Conservation (phyloP, 2,888 invertebrate species). For the Sphaeridia pumilis region DNA sequence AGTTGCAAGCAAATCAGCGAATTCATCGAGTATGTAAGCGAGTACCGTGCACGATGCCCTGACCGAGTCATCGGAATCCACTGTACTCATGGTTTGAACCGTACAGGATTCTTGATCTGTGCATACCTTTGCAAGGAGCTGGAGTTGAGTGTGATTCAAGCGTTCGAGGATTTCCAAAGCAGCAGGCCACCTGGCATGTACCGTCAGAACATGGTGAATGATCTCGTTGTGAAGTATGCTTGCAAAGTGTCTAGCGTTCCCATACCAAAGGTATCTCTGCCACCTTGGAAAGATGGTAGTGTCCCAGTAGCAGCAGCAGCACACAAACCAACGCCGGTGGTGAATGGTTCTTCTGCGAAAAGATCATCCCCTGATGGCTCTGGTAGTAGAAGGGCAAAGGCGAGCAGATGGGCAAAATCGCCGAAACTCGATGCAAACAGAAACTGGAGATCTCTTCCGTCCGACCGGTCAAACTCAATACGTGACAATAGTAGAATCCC, state of each 20-base stretch:
- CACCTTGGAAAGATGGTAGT: constrained; percentile 14
- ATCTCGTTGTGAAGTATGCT: too few relatives aligned
- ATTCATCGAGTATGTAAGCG: constrained; percentile 70
- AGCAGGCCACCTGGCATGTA: constrained; percentile 88
- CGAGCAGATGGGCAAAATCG: too few relatives aligned
- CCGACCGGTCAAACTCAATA: too few relatives aligned
- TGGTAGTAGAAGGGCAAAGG: too few relatives aligned
- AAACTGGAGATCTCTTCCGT: too few relatives aligned
- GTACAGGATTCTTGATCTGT: constrained; percentile 89
- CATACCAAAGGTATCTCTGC: constrained; percentile 2
- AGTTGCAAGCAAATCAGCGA: constrained; percentile 64
- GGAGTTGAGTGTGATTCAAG: constrained; percentile 73
- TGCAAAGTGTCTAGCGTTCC: constrained; percentile 3
- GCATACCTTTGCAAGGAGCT: constrained; percentile 78
- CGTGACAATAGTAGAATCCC: not conserved
- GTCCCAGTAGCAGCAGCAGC: too few relatives aligned
- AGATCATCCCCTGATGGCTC: too few relatives aligned
- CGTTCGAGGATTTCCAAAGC: constrained; percentile 61
- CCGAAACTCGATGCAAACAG: too few relatives aligned
- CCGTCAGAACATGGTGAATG: constrained; percentile 57
- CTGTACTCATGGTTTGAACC: constrained; percentile 97
- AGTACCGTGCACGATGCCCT: constrained; percentile 67
- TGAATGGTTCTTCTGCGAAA: too few relatives aligned
- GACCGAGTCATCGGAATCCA: constrained; percentile 71
- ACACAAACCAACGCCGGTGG: constrained; percentile 38